A percentile compares a stretch with the other conserved stretches of the same genome.
phyloP scores from a whole-genome alignment of 2,888 invertebrate genomes.

The Hydropsyche betteni region DNA sequence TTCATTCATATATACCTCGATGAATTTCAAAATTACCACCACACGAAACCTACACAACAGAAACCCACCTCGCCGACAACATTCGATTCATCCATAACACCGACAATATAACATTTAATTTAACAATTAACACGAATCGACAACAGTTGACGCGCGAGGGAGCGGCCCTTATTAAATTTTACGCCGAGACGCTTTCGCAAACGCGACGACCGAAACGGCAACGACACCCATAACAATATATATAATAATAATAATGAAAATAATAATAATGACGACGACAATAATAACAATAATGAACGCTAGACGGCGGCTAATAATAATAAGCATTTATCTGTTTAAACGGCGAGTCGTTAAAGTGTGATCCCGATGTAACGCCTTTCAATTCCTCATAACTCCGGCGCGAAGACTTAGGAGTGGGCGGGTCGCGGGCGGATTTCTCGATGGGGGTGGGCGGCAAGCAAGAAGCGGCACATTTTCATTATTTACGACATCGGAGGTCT shows the following conservation, averaged over 20 bases:
- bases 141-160: no score
- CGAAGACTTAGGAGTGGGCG: slow-evolving; percentile 4
- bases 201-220: slow-evolving; percentile 16
- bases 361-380: slow-evolving; percentile 48
- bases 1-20: no score
- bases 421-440: slow-evolving; percentile 1
- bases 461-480: slow-evolving; percentile 52
- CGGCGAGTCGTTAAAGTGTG: slow-evolving; percentile 34
- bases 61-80: no score
- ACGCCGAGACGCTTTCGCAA: slow-evolving; percentile 9
- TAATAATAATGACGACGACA: background rate
- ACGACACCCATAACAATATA: background rate
- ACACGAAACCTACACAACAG: no score
- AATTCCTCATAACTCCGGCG: slow-evolving; percentile 47
- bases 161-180: slow-evolving; percentile 13
- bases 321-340: slow-evolving; percentile 36
- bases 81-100: no score
- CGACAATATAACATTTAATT: no score
- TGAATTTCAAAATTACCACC: no score
- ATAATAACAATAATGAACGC: slow-evolving; percentile 29
- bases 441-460: slow-evolving; percentile 39
- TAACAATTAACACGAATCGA: no score
- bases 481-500: slow-evolving; percentile 52
- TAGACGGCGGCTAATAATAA: slow-evolving; percentile 22
- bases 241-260: background rate